Evolutionary conservation across 2,113 vertebrate species (phyloP).

Genomic region (Crotalus horridus): DNA sequence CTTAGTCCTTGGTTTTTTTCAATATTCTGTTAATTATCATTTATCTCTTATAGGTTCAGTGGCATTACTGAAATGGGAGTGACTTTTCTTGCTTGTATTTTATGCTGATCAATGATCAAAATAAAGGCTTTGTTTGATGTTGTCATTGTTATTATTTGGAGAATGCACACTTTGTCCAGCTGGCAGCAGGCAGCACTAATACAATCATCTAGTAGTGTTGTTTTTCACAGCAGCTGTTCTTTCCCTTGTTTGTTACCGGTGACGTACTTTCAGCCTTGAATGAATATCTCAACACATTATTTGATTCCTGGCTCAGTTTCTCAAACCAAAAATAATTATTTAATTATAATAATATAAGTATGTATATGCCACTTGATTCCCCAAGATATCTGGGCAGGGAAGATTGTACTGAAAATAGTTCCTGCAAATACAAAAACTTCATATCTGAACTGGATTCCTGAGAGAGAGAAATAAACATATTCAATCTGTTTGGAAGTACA

Average conservation of each 20-base stretch:
- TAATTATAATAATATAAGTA: not conserved
- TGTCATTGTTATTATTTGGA: not conserved
- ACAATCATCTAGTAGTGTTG: not conserved
- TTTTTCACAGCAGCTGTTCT: not conserved
- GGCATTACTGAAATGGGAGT: not conserved
- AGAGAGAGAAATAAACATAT: not conserved
- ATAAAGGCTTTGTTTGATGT: not conserved
- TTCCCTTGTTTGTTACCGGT: not conserved
- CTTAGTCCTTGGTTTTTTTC: not conserved
- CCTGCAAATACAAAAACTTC: too few relatives aligned
- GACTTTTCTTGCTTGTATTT: not conserved
- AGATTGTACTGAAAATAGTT: not conserved
- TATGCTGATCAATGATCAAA: not conserved
- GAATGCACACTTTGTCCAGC: not conserved
- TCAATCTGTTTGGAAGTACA: not conserved
- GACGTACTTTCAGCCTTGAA: not conserved
- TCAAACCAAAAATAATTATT: not conserved
- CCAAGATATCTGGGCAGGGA: not conserved
- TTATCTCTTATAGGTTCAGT: not conserved
- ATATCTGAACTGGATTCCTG: too few relatives aligned
- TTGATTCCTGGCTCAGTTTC: not conserved
- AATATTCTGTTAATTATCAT: not conserved
- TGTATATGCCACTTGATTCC: not conserved
- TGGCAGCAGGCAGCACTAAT: not conserved
- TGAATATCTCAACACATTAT: not conserved